Evolutionary conservation across 2,888 invertebrate genomes (phyloP).

Genomic region (Galerucella nymphaeae): DNA sequence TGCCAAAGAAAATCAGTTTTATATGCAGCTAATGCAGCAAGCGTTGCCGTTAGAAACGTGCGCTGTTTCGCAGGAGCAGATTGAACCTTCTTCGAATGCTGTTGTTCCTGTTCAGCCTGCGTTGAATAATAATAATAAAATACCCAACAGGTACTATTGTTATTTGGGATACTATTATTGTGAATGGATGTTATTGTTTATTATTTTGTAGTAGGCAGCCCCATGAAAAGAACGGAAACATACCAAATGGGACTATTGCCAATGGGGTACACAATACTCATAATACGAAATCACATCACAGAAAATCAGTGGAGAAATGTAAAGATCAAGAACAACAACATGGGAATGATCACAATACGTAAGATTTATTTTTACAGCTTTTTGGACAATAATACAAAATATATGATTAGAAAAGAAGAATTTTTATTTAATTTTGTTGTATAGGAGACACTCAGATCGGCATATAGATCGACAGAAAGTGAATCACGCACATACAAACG

Average conservation of each 20-base stretch:
- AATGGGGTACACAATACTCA: conserved; percentile 56
- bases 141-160: conserved; percentile 49
- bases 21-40: conserved; percentile 90
- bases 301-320: conserved; percentile 64
- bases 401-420: not conserved
- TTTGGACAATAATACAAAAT: too few species aligned
- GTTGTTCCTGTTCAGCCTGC: conserved; percentile 49
- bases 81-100: conserved; percentile 39
- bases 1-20: conserved; percentile 94
- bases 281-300: conserved; percentile 67
- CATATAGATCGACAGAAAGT: conserved; percentile 48
- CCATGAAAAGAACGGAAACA: conserved; percentile 62
- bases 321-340: conserved; percentile 57
- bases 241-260: conserved; percentile 61
- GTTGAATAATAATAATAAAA: conserved; percentile 51
- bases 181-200: not conserved
- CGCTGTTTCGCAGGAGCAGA: conserved; percentile 36
- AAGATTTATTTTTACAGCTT: not conserved
- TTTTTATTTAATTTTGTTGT: conserved; percentile 43
- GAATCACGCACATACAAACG: conserved; percentile 59
- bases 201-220: conserved; percentile 43
- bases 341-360: conserved; percentile 34
- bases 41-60: conserved; percentile 78
- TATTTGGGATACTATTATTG: not conserved
- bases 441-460: conserved; percentile 47